Evolutionary conservation across 64 coral and sea anemone species (phyloP).

Genomic region (Montipora cactus): DNA sequence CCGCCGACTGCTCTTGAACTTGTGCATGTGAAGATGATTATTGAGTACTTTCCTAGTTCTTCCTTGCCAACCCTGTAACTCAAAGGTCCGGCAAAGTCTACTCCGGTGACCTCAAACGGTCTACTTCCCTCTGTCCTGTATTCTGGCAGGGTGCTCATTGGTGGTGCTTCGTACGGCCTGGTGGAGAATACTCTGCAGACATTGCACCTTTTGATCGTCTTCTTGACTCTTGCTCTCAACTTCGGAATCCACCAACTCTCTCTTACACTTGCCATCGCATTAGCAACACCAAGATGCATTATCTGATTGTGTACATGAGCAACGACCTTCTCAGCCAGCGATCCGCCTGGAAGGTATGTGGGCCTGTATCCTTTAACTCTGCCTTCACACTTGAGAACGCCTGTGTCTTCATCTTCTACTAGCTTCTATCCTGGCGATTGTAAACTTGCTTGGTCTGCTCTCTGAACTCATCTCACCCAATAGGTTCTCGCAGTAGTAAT

Average conservation of each 20-base stretch:
- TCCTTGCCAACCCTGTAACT: neutral
- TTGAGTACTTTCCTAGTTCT: neutral
- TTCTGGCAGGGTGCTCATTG: neutral
- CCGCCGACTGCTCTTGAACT: neutral
- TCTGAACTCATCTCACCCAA: too few relatives aligned
- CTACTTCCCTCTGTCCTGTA: too few relatives aligned
- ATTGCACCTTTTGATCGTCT: neutral
- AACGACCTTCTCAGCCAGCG: neutral
- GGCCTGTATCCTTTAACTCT: neutral
- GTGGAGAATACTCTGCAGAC: neutral
- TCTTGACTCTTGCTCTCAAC: neutral
- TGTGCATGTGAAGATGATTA: neutral
- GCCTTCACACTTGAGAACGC: too few relatives aligned
- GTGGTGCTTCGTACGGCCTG: neutral
- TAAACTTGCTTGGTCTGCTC: too few relatives aligned
- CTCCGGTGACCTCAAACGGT: neutral
- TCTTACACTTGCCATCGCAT: neutral
- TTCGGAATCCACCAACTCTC: neutral
- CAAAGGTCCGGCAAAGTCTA: neutral
- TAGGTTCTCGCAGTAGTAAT: too few relatives aligned
- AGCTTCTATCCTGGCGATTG: too few relatives aligned
- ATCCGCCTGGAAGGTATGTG: neutral
- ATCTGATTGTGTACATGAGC: neutral
- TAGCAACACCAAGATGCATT: neutral
- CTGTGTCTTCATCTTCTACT: too few relatives aligned